Percentiles rank a stretch among this genome's conserved stretches.
These are phyloP conservation scores for Zaprionus africanus DNA, from an alignment of 1,140 invertebrate genomes.

Conservation along the genomic window DNA sequence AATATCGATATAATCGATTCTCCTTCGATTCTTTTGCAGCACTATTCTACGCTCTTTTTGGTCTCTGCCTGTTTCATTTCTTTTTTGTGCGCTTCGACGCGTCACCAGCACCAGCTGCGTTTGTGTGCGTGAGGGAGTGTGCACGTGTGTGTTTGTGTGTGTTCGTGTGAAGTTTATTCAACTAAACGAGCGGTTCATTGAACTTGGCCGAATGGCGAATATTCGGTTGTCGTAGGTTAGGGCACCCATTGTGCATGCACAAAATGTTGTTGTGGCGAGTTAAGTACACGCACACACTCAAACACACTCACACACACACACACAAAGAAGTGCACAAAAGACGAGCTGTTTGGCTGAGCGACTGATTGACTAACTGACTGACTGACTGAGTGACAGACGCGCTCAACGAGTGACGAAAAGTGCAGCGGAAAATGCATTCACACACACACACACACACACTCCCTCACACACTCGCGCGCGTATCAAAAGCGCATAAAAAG, in stretches of 20 bases:
- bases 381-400: slow-evolving; percentile 60
- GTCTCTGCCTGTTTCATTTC: slow-evolving; percentile 51
- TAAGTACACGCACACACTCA: slow-evolving; percentile 56
- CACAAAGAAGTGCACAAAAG: slow-evolving; percentile 53
- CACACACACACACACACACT: slow-evolving; percentile 25
- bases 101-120: slow-evolving; percentile 53
- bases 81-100: slow-evolving; percentile 67
- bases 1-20: too few relatives aligned
- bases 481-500: slow-evolving; percentile 80
- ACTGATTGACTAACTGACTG: slow-evolving; percentile 47
- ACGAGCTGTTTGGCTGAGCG: slow-evolving; percentile 42
- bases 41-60: slow-evolving; percentile 68
- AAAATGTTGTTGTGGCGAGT: slow-evolving; percentile 78
- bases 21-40: too few relatives aligned
- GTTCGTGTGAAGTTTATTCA: slow-evolving; percentile 76
- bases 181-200: slow-evolving; percentile 80
- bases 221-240: slow-evolving; percentile 83
- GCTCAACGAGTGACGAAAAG: slow-evolving; percentile 73
- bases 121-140: slow-evolving; percentile 43
- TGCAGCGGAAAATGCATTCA: slow-evolving; percentile 70
- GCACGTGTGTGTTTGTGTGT: slow-evolving; percentile 9
- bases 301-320: slow-evolving; percentile 35
- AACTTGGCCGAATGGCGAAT: slow-evolving; percentile 81
- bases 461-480: slow-evolving; percentile 11
- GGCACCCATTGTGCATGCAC: slow-evolving; percentile 76